Evolutionary conservation across 2,113 vertebrate species (phyloP), one percentile per base, ranked within the genome.

Genomic region (Spermophilus dauricus): DNA sequence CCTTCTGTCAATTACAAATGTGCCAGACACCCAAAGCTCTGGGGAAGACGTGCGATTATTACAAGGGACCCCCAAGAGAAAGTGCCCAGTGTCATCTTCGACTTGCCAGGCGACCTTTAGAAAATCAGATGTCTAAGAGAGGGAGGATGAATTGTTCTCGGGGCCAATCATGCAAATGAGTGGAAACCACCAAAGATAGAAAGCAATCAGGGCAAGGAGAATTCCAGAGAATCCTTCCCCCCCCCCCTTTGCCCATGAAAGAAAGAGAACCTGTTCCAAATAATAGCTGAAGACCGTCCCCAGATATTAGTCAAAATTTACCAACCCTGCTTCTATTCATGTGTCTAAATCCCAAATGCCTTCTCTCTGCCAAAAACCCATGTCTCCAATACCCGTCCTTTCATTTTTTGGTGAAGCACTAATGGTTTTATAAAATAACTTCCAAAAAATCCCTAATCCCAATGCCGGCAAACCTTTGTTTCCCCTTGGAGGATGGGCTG

Each of bases 1-100:
- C 95, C 92, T 96, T 94, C 96, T 96, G 95, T 96, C 97, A 96
- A 92, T 97, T 95, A 97, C 92, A 65, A 95, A 94, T 63, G 94
- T 94, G 91, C 90, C 78, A 96, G 97, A 95, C 90, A 92, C 94
- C 87, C 87, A 88, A 88, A 97, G 87, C 91, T 26, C 4, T 9
- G 88, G 97, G 97, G 97, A 96, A 95, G 97, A 91, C 93, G 94
- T 86, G 80, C 93, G 81, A 91, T 96, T 89, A 87, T 92, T 86
- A 96, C 93, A 90, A 85, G 61, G 45, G 22, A 18, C 45, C 8
- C 96, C 94, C 95, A 39, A 81, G 97, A 96, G 87, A 91, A 92
- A 85, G 78, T 72, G 78, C 72, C 89, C 94, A 86, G 30, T 92
- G 95, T 92, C 94, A 87, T 96, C 72, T 72, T 80, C 45, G 94